Base-by-base conservation (phyloP, 2,888 invertebrate genomes). In the Oscheius sp. region DNA sequence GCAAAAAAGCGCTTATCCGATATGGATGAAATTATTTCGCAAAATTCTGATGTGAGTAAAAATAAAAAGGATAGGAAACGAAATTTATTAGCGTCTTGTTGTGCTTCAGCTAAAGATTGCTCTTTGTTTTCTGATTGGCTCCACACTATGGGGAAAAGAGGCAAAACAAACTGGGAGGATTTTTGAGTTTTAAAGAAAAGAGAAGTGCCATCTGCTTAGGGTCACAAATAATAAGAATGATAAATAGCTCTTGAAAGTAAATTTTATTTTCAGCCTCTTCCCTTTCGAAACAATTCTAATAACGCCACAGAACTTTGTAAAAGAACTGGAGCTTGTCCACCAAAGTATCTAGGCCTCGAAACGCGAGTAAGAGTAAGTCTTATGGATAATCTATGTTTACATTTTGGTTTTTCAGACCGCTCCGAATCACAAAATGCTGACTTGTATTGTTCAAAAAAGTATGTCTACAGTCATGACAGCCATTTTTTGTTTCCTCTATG, bases 401-500 rank as follows among this genome's bases (percentile, higher is more conserved):
- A 45, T n/a, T 45, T 17, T 45, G 46, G 3, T 0, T 31, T 70
- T 75, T 27, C 48, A 80, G 80, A 69, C 72, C 8, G 73, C 81
- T 3, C 72, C 74, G 45, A 70, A 75, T 55, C 79, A 81, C 68
- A 82, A 78, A 42, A 75, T 81, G 68, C 61, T 72, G 6, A 70
- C 73, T 29, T 83, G 83, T 52, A 68, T 80, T n/a, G 81, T 82
- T 15, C 81, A 83, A 53, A 81, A 83, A 55, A 77, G 74, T 46
- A 83, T 82, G 81, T 80, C 81, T 17, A 82, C 83, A 5, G 75
- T 81, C 1, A 79, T 83, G 63, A 78, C 81, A 4, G 81, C 79
- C 3, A 67, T 83, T 6, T 68, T 79, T 70, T 83, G 83, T 52
- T 81, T 71, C 64, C 64, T 83, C 1, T 81, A 61, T 66, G 74